A percentile compares a stretch with the other conserved stretches of the same genome.
Evolutionary conservation across 1,140 invertebrate genomes (phyloP).

Genomic region (Gerris buenoi): DNA sequence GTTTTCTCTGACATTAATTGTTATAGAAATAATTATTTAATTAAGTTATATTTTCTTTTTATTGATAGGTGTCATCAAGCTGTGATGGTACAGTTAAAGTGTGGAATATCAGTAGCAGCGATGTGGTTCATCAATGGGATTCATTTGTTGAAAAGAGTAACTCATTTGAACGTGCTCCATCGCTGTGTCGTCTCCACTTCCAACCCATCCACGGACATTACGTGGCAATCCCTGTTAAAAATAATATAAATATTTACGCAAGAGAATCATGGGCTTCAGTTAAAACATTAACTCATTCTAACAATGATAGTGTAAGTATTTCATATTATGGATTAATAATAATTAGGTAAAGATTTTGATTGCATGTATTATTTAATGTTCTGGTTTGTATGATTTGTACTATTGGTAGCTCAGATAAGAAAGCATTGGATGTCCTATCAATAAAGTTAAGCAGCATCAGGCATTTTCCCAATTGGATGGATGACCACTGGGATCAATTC

Average conservation of each 20-base stretch:
- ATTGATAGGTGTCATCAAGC: conserved; percentile 51
- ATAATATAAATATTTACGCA: conserved; percentile 54
- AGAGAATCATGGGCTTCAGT: conserved; percentile 48
- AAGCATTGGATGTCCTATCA: too few species aligned
- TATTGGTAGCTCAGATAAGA: too few species aligned
- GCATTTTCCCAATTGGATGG: too few species aligned
- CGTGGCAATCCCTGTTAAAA: conserved; percentile 60
- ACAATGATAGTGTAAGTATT: conserved; percentile 29
- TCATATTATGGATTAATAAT: too few species aligned
- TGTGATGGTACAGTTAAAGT: conserved; percentile 73
- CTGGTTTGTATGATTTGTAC: too few species aligned
- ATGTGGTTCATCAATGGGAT: conserved; percentile 46
- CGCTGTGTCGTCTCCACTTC: conserved; percentile 35
- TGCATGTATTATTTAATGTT: too few species aligned
- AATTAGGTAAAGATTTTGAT: too few species aligned
- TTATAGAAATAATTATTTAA: too few species aligned
- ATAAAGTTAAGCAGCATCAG: too few species aligned
- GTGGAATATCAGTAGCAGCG: conserved; percentile 52
- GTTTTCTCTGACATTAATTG: too few species aligned
- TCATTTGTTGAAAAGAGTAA: conserved; percentile 56
- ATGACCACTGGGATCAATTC: too few species aligned
- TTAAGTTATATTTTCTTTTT: conserved; percentile 2
- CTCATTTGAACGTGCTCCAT: conserved; percentile 53
- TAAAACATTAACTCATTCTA: conserved; percentile 38
- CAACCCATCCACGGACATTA: conserved; percentile 43